phyloP scores from a whole-genome alignment of 2,888 invertebrate species.

The Dryocosmus kuriphilus region DNA sequence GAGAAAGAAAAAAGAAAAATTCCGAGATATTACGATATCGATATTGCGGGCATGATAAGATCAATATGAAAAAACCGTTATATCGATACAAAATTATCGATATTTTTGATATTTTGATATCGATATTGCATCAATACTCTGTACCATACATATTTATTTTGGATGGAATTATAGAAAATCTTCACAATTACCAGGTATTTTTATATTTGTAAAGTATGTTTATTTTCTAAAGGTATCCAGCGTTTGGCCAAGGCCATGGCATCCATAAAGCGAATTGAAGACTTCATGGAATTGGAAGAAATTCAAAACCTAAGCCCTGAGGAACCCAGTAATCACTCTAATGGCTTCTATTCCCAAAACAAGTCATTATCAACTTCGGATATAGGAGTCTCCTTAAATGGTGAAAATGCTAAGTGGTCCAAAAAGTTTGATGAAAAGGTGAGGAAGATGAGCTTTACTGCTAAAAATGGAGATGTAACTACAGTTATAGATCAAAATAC shows the following conservation, averaged over 20 bases:
- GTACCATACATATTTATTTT: too few relatives aligned
- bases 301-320: neutral
- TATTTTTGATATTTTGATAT: too few relatives aligned
- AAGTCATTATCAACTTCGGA: constrained; percentile 65
- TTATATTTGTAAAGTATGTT: neutral
- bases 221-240: constrained; percentile 80
- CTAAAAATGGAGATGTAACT: constrained; percentile 82
- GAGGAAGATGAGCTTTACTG: constrained; percentile 83
- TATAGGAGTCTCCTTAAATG: constrained; percentile 78
- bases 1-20: too few relatives aligned
- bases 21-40: too few relatives aligned
- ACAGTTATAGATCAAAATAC: constrained; percentile 83
- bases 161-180: too few relatives aligned
- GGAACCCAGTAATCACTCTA: constrained; percentile 22
- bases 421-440: constrained; percentile 82
- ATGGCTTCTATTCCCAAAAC: constrained; percentile 59
- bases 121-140: too few relatives aligned
- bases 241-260: constrained; percentile 82
- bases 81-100: too few relatives aligned
- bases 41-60: too few relatives aligned
- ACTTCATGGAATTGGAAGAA: constrained; percentile 67
- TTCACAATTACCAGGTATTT: too few relatives aligned
- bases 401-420: constrained; percentile 86
- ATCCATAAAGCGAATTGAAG: constrained; percentile 79
- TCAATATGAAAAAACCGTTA: too few relatives aligned